phyloP scores from a whole-genome alignment of 2,113 vertebrate species.

The Sarotherodon lohbergeri region DNA sequence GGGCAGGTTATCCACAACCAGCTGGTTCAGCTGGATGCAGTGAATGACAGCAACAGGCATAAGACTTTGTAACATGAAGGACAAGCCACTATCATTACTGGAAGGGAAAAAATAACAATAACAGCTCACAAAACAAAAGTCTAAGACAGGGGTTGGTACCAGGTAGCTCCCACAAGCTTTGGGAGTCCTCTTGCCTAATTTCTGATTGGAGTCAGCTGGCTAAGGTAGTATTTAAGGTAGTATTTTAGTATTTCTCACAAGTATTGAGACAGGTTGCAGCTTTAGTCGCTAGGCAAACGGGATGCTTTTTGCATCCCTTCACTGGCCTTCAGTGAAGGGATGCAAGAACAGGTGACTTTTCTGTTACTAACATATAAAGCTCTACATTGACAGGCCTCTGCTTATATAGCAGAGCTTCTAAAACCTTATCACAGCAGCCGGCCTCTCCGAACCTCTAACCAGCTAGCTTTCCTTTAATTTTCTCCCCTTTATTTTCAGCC shows the following conservation, averaged over 20 bases:
- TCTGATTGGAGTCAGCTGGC: neutral
- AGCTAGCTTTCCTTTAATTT: neutral
- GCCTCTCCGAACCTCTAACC: neutral
- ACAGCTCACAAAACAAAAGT: neutral
- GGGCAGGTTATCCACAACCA: neutral
- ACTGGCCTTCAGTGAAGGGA: no score
- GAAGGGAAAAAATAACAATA: neutral
- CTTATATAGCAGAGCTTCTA: no score
- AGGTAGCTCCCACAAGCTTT: neutral
- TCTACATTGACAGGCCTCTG: no score
- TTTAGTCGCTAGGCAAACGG: neutral
- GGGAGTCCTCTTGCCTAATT: neutral
- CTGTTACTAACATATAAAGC: no score
- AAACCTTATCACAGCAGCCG: no score
- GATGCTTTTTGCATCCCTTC: no score
- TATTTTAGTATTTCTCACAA: neutral
- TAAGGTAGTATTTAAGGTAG: neutral
- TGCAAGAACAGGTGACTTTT: no score
- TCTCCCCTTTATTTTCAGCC: no score
- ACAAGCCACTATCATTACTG: neutral
- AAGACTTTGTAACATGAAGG: neutral
- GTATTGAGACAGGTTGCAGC: neutral
- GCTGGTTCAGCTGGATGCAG: neutral
- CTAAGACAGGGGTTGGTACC: neutral
- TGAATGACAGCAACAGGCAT: neutral